These are phyloP conservation scores for Bostrychus sinensis DNA, from an alignment of 2,113 vertebrate genomes.

Conservation along the genomic window DNA sequence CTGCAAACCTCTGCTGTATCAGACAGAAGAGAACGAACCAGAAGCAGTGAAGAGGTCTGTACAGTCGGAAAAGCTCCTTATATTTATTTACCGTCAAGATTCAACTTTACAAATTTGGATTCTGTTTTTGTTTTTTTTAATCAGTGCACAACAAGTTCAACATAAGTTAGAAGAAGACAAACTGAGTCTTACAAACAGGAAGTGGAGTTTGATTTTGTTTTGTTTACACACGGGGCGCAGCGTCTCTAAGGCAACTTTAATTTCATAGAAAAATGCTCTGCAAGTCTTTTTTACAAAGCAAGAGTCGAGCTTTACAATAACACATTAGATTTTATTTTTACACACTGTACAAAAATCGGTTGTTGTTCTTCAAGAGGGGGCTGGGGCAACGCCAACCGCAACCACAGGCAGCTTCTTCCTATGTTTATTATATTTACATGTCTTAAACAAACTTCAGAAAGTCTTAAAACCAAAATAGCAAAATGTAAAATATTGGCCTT, in stretches of 20 bases:
- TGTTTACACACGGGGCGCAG: conserved; percentile 77
- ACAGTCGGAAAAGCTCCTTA: too few species aligned
- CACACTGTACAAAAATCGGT: conserved; percentile 78
- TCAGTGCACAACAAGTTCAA: conserved; percentile 73
- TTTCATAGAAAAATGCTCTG: conserved; percentile 78
- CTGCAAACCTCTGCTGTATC: too few species aligned
- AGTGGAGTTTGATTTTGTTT: too few species aligned
- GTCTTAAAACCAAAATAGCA: conserved; percentile 36
- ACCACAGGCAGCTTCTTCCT: conserved; percentile 68
- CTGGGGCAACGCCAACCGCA: conserved; percentile 44
- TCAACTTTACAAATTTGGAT: not conserved
- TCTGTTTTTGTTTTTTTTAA: conserved; percentile 53
- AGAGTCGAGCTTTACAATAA: conserved; percentile 79
- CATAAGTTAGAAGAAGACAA: conserved; percentile 72
- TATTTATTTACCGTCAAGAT: conserved; percentile 1
- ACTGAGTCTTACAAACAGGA: conserved; percentile 68
- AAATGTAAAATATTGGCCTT: conserved; percentile 44
- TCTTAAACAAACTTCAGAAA: conserved; percentile 68
- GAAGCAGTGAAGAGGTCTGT: too few species aligned
- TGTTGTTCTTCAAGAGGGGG: conserved; percentile 60
- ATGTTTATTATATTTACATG: conserved; percentile 69
- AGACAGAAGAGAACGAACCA: too few species aligned
- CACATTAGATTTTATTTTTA: conserved; percentile 72
- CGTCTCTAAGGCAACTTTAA: conserved; percentile 82
- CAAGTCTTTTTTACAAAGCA: conserved; percentile 73